These are phyloP conservation scores for Ectobius pallidus DNA, from an alignment of 2,888 invertebrate genomes.

Conservation along the genomic window DNA sequence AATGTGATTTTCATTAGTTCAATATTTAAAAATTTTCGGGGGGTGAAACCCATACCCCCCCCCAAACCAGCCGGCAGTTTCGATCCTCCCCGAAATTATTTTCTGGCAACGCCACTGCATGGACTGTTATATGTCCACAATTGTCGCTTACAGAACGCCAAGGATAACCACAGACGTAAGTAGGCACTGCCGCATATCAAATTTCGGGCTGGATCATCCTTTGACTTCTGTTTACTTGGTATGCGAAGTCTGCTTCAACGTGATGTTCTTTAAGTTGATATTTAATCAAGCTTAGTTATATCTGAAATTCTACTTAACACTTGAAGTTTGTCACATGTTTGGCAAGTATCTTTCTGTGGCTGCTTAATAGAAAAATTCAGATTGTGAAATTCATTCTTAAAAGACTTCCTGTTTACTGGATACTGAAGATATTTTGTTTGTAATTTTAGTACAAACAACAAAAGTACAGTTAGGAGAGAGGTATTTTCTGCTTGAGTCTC, in stretches of 20 bases:
- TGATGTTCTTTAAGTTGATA: neutral
- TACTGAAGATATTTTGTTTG: neutral
- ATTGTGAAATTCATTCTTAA: neutral
- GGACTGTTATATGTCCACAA: too few species aligned
- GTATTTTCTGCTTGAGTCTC: neutral
- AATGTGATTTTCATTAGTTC: too few species aligned
- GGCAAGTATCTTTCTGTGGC: neutral
- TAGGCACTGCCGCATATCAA: neutral
- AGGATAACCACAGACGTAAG: too few species aligned
- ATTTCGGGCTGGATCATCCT: neutral
- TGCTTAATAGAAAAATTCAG: neutral
- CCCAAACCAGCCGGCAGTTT: too few species aligned
- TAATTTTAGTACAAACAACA: neutral
- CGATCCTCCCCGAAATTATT: too few species aligned
- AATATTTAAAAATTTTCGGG: too few species aligned
- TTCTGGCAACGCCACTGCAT: too few species aligned
- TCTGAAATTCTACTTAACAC: neutral
- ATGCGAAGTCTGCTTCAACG: neutral
- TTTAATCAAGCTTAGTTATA: neutral
- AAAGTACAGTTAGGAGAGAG: too few species aligned
- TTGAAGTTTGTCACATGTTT: neutral
- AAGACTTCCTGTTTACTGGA: neutral
- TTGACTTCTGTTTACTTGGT: too few species aligned
- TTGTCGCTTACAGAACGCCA: neutral
- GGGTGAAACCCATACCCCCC: too few species aligned